These are phyloP conservation scores for Beris chalybata DNA, from an alignment of 2,888 invertebrate species.

Conservation along the genomic window DNA sequence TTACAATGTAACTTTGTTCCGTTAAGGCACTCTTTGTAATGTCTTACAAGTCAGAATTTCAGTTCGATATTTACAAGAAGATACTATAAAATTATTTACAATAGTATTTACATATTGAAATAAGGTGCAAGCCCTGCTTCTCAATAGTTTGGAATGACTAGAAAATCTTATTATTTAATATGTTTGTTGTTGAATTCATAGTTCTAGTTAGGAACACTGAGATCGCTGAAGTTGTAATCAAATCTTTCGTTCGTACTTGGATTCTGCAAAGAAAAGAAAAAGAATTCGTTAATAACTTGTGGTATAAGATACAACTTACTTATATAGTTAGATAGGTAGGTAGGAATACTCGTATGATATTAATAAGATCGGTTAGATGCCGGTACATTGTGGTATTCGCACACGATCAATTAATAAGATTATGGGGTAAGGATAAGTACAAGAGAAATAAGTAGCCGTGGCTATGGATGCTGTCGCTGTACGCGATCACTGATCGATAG, in stretches of 20 bases:
- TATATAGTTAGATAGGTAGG: no score
- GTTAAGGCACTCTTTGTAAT: constrained; percentile 18
- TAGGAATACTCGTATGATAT: neutral
- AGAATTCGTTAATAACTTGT: constrained; percentile 27
- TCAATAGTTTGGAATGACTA: constrained; percentile 21
- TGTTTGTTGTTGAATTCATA: neutral
- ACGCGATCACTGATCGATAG: neutral
- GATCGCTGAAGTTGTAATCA: constrained; percentile 25
- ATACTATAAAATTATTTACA: constrained; percentile 1
- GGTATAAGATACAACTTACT: constrained; percentile 13
- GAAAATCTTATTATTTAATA: constrained; percentile 9
- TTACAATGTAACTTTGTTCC: constrained; percentile 11
- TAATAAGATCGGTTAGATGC: constrained; percentile 9
- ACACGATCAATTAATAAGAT: constrained; percentile 40
- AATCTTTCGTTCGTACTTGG: constrained; percentile 1
- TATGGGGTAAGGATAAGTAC: constrained; percentile 6
- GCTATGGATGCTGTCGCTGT: constrained; percentile 14
- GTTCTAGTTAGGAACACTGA: constrained; percentile 28
- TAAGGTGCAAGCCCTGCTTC: neutral
- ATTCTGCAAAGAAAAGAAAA: constrained; percentile 22
- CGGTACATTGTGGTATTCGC: constrained; percentile 36
- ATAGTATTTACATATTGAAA: neutral
- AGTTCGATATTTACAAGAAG: no score
- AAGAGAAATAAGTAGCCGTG: constrained; percentile 9
- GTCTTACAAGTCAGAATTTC: no score